A percentile compares a stretch with the other conserved stretches of the same genome.
Conservation (phyloP, 1,140 invertebrate species). For the Leptestheria dahalacensis region DNA sequence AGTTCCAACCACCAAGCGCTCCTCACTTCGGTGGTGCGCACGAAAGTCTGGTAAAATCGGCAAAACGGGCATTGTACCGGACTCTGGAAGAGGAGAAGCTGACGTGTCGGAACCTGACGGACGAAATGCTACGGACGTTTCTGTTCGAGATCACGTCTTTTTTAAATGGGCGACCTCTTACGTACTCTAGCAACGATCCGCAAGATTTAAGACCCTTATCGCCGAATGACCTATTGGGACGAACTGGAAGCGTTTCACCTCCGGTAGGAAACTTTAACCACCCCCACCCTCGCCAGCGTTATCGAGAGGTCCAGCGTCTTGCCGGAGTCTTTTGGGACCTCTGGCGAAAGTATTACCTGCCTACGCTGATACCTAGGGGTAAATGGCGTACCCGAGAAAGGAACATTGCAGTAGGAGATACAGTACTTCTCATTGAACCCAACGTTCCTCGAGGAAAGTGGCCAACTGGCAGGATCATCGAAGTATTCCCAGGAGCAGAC, state of each 20-base stretch:
- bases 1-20: constrained; percentile 27
- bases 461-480: constrained; percentile 24
- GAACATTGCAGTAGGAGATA: constrained; percentile 13
- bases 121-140: constrained; percentile 20
- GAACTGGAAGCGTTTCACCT: too few relatives aligned
- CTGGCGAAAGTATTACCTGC: constrained; percentile 18
- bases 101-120: neutral
- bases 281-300: neutral
- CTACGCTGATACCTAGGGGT: constrained; percentile 10
- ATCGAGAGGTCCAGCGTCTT: neutral
- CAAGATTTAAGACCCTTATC: constrained; percentile 24
- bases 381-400: neutral
- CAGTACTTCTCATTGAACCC: constrained; percentile 23
- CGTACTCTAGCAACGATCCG: constrained; percentile 21
- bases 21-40: constrained; percentile 27
- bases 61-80: constrained; percentile 20
- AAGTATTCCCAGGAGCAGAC: constrained; percentile 22
- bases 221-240: constrained; percentile 21
- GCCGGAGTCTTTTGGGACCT: neutral
- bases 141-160: constrained; percentile 22
- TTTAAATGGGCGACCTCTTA: constrained; percentile 24
- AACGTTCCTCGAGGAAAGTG: constrained; percentile 23
- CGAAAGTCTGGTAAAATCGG: constrained; percentile 24
- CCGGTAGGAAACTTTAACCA: neutral
- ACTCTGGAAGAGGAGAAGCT: neutral